Evolutionary conservation across 2,888 invertebrate species (phyloP).

Genomic region (Drosophila prolongata): DNA sequence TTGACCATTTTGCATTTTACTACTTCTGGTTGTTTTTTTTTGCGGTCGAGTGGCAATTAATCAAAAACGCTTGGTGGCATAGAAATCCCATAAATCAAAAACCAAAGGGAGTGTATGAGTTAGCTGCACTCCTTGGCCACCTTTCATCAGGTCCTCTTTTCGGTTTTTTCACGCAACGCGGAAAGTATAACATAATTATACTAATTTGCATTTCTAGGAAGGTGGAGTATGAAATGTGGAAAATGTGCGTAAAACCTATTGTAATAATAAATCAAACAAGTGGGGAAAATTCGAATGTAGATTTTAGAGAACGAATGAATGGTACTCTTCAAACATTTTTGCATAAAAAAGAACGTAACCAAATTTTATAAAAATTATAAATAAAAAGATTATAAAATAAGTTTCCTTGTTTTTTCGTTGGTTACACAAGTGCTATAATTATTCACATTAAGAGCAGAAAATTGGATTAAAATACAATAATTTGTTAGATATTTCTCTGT

Average conservation of each 20-base stretch:
- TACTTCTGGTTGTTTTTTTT: constrained; percentile 29
- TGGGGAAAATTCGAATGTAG: constrained; percentile 7
- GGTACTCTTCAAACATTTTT: constrained; percentile 1
- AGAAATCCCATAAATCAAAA: constrained; percentile 44
- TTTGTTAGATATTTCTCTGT: no score
- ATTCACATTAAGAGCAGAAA: no score
- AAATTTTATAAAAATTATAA: background rate
- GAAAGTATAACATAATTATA: constrained; percentile 63
- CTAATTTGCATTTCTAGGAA: constrained; percentile 67
- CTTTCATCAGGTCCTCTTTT: constrained; percentile 38
- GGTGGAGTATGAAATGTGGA: constrained; percentile 42
- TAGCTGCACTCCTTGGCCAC: constrained; percentile 40
- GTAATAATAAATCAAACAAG: constrained; percentile 67
- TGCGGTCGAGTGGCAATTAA: constrained; percentile 53
- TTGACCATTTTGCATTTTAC: constrained; percentile 34
- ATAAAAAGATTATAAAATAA: background rate
- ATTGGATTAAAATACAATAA: no score
- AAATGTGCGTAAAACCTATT: constrained; percentile 64
- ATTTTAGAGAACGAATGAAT: background rate
- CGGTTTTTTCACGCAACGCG: constrained; percentile 40
- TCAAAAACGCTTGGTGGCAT: constrained; percentile 49
- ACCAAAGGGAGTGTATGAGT: constrained; percentile 38
- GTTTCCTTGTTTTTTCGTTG: no score
- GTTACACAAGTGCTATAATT: no score
- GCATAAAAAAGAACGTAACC: no score